Evolutionary conservation across 2,888 invertebrate genomes (phyloP), one percentile per base, ranked within the genome.

Genomic region (Theristus sp.): DNA sequence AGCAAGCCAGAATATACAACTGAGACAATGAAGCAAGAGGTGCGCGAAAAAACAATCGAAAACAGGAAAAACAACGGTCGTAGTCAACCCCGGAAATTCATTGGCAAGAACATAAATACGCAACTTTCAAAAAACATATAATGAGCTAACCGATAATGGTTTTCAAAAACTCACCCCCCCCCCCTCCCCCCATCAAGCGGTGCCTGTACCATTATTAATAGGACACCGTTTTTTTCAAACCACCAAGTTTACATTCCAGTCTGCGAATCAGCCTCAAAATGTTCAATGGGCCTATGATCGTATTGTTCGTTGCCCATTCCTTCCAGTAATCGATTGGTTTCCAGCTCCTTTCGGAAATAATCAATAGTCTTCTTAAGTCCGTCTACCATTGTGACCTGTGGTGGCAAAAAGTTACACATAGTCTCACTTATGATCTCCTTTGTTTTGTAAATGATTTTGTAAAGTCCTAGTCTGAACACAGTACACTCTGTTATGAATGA

Each of bases 291-390:
- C 46, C 26, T 20, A 13, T 30, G 22, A 22, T 52, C 52, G 25
- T 6, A n/a, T 52, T 52, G 52, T 6, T 52, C 25, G 17, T 17
- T n/a, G 52, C 20, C 13, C 52, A 24, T 20, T 10, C 38, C 38
- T 54, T 25, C 49, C 28, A 29, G 6, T n/a, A 59, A 24, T 46
- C 24, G 47, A 25, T 63, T 54, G 60, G 60, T 59, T 57, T 67
- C 66, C 60, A 98, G 78, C 78, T 96, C 96, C 72, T 86, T 84
- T 64, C 83, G 83, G 76, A 98, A 98, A 76, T 94, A 98, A 63
- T 86, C 84, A 62, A 96, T 88, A 31, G 96, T 96, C 77, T 84
- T 85, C 69, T 85, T 83, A 22, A 98, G 81, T 29, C 98, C 98
- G 62, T 84, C 83, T 75, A 84, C 82, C 68, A 98, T 79, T 1